These are phyloP conservation scores for Zalophus californianus DNA, from an alignment of 2,797 vertebrate species.

Conservation along the genomic window DNA sequence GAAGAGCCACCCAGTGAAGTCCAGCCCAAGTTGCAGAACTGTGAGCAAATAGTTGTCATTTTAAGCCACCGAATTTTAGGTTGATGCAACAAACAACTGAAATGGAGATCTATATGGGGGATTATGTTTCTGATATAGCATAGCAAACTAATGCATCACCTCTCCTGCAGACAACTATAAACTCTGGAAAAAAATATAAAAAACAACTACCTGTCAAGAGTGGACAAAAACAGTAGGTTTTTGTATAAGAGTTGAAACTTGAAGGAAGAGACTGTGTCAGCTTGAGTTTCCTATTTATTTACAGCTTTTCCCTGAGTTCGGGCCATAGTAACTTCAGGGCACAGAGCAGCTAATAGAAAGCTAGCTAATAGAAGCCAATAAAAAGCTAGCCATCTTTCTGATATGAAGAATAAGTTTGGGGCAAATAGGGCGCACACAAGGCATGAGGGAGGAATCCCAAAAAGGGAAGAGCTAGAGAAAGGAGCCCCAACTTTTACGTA, in stretches of 20 bases:
- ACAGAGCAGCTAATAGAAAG: not conserved
- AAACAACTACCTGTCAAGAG: not conserved
- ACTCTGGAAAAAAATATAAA: not conserved
- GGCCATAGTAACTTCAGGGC: not conserved
- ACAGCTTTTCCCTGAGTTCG: not conserved
- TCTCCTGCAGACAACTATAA: not conserved
- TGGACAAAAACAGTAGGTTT: not conserved
- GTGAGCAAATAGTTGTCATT: not conserved
- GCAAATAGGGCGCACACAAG: not conserved
- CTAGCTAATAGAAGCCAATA: not conserved
- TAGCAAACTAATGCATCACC: not conserved
- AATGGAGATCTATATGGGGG: not conserved
- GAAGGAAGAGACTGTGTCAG: not conserved
- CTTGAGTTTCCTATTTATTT: not conserved
- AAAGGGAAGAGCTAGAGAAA: not conserved
- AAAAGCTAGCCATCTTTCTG: not conserved
- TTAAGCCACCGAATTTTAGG: not conserved
- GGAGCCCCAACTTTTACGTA: not conserved
- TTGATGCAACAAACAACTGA: not conserved
- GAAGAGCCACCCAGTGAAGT: not conserved
- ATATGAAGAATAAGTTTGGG: not conserved
- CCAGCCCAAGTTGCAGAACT: not conserved
- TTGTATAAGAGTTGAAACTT: not conserved
- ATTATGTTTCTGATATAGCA: not conserved
- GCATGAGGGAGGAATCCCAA: not conserved